Evolutionary conservation across 2,888 invertebrate species (phyloP), one percentile per base, ranked within the genome.

Genomic region (Trachelus stipa): DNA sequence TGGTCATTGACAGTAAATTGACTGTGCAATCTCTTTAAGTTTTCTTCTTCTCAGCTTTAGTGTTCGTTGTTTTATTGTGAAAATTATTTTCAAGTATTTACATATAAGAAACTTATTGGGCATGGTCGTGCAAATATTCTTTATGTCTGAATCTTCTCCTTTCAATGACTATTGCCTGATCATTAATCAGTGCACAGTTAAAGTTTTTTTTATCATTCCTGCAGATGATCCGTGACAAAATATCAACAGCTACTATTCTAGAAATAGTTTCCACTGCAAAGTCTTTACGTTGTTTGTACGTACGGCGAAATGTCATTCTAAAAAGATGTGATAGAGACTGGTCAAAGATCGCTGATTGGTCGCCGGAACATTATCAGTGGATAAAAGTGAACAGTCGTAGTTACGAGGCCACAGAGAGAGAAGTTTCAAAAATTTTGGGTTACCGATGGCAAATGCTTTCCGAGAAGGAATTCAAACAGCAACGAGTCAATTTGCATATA

Each of bases 171-270:
- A 11, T 11, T 12, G n/a, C n/a, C 12, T 73, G 4, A 69, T 30
- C 33, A 31, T 11, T 68, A 30, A 23, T 77, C 34, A 78, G 69
- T 75, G 12, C 30, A 12, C 30, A 83, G 83, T 33, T 56, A 56
- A 23, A 56, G 2, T 23, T 15, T 69, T 12, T 34, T 77, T 76
- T 76, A 40, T 78, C 37, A 23, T 76, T 83, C 74, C 74, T 74
- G 12, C 87, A 96, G 96, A 92, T 95, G 83, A 92, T 96, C 35
- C 94, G 96, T 11, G 96, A 97, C 89, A 93, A 95, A 85, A 93
- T 97, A 79, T 97, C 97, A 6, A 96, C 96, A 2, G 93, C 95
- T 0, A 97, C 96, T 0, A 93, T 96, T 30, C 91, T 97, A 71
- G 92, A 97, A 23, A 92, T 97, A 73, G 96, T 95, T 0, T 93